phyloP scores from a whole-genome alignment of 2,797 vertebrate species.

The Pipistrellus kuhlii region DNA sequence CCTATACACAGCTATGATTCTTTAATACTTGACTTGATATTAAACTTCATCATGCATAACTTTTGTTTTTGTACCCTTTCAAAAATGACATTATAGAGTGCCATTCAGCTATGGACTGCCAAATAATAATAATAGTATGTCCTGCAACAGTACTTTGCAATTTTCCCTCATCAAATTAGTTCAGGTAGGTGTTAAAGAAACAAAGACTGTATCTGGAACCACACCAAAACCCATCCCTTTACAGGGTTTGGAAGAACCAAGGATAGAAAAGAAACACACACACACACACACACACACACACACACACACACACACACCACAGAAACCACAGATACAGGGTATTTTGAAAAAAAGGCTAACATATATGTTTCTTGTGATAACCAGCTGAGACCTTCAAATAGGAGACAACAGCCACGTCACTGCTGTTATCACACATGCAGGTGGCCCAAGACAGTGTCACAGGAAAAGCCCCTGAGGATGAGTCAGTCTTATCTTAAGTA shows the following conservation, averaged over 20 bases:
- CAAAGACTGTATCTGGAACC: background rate
- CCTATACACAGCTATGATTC: background rate
- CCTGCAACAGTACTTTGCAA: too few species aligned
- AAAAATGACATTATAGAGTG: background rate
- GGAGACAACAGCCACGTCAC: rapidly evolving
- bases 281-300: too few species aligned
- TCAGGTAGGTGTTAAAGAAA: background rate
- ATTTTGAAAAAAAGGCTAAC: background rate
- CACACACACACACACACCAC: too few species aligned
- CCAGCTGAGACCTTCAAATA: background rate
- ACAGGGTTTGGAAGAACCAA: background rate
- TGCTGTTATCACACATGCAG: too few species aligned
- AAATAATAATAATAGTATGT: too few species aligned
- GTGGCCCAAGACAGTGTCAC: too few species aligned
- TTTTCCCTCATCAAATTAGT: background rate
- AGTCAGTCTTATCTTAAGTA: background rate
- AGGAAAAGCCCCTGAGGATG: background rate
- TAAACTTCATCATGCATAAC: background rate
- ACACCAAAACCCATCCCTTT: rapidly evolving
- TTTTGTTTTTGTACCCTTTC: background rate
- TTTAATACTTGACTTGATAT: background rate
- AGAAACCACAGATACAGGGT: too few species aligned
- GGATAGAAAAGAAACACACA: too few species aligned
- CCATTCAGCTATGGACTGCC: background rate
- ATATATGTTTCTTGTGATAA: background rate